Conservation (phyloP, 2,797 vertebrate genomes). For the Lophius americanus region DNA sequence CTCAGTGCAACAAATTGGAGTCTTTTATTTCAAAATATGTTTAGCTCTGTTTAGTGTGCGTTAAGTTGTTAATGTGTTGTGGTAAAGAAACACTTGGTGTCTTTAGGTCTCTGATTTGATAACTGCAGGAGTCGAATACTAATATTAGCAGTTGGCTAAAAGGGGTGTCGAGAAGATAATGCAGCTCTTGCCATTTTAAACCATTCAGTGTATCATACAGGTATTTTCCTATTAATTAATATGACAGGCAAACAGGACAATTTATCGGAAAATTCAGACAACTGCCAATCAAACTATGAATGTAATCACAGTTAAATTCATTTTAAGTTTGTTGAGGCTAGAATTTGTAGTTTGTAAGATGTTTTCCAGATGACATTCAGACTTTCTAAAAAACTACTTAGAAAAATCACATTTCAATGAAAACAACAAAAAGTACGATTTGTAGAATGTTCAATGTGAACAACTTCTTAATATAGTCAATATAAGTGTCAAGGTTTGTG, state of each 20-base stretch:
- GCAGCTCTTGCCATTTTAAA: not conserved
- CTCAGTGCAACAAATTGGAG: not conserved
- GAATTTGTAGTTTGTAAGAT: too few species aligned
- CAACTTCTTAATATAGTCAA: too few species aligned
- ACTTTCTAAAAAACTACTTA: too few species aligned
- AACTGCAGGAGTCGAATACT: conserved; percentile 16
- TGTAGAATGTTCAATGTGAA: too few species aligned
- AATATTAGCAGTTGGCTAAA: conserved; percentile 4
- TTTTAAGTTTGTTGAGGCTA: too few species aligned
- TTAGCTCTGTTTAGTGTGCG: too few species aligned
- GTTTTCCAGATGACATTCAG: too few species aligned
- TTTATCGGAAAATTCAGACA: conserved; percentile 5
- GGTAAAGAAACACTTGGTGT: not conserved
- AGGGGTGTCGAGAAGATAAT: not conserved
- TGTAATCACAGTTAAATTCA: too few species aligned
- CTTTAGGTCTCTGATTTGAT: conserved; percentile 5
- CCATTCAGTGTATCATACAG: conserved; percentile 6
- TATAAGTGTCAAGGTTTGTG: too few species aligned
- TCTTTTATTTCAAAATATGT: not conserved
- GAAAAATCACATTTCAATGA: too few species aligned
- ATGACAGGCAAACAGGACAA: conserved; percentile 9
- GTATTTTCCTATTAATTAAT: not conserved
- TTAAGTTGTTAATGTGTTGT: too few species aligned
- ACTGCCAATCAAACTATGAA: not conserved
- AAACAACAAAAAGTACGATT: too few species aligned